These are phyloP conservation scores for Pogonocichla stellata DNA, from an alignment of 2,113 vertebrate genomes.

Conservation along the genomic window DNA sequence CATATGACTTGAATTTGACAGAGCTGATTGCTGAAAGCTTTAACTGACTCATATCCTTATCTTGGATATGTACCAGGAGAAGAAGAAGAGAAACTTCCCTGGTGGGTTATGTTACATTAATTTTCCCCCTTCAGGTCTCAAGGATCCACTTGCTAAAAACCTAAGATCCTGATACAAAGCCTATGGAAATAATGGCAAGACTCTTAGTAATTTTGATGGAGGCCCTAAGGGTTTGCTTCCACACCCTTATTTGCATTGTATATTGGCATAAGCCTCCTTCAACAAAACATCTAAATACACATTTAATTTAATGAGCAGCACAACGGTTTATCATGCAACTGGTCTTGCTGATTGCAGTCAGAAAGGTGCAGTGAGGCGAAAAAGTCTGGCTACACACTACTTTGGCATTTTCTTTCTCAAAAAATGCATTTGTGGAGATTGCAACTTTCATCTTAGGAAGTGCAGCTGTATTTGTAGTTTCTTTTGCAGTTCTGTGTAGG, in stretches of 20 bases:
- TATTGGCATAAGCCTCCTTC: not conserved
- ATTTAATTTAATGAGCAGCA: not conserved
- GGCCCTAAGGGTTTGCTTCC: not conserved
- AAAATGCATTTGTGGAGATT: not conserved
- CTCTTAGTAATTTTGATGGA: not conserved
- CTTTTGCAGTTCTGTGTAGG: not conserved
- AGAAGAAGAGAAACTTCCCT: not conserved
- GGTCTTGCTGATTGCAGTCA: not conserved
- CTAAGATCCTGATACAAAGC: not conserved
- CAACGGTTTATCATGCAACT: not conserved
- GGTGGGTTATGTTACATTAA: not conserved
- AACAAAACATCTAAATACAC: conserved; percentile 10
- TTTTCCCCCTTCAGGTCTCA: not conserved
- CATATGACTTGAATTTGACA: not conserved
- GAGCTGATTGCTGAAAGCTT: not conserved
- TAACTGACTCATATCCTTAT: not conserved
- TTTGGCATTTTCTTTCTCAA: not conserved
- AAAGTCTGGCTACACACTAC: not conserved
- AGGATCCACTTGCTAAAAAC: not conserved
- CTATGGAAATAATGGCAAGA: not conserved
- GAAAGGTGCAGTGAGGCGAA: not conserved
- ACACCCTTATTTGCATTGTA: not conserved
- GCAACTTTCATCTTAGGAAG: not conserved
- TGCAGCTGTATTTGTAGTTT: not conserved
- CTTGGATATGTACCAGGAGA: not conserved